Conservation (phyloP, 2,888 invertebrate genomes). For the Mycalesis mineus region DNA sequence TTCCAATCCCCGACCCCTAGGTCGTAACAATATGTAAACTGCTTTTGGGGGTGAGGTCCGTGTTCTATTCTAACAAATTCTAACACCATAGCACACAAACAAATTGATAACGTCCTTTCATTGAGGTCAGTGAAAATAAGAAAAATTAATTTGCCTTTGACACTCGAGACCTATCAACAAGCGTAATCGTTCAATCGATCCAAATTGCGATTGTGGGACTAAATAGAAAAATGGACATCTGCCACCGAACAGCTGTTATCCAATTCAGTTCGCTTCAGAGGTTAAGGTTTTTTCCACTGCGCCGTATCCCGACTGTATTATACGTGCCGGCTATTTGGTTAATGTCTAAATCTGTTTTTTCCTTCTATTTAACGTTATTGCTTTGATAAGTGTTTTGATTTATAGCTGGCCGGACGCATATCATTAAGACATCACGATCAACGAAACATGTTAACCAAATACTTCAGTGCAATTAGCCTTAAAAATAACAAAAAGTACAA, state of each 20-base stretch:
- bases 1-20: no score
- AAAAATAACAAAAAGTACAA: no score
- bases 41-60: no score
- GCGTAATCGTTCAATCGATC: background rate
- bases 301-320: background rate
- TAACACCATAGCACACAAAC: no score
- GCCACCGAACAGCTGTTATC: slow-evolving; percentile 6
- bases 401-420: background rate
- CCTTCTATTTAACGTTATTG: background rate
- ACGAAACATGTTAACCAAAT: no score
- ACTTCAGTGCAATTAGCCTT: no score
- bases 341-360: slow-evolving; percentile 2
- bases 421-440: background rate
- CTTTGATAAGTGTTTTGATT: background rate
- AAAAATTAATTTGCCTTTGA: no score
- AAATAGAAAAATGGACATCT: background rate
- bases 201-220: background rate
- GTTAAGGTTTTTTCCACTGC: slow-evolving; percentile 17
- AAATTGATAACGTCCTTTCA: no score
- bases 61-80: no score
- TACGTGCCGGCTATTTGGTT: background rate
- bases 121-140: no score
- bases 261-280: slow-evolving; percentile 8
- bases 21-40: no score
- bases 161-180: background rate